Evolutionary conservation across 2,113 vertebrate species (phyloP).

Genomic region (Orthonyx spaldingii): DNA sequence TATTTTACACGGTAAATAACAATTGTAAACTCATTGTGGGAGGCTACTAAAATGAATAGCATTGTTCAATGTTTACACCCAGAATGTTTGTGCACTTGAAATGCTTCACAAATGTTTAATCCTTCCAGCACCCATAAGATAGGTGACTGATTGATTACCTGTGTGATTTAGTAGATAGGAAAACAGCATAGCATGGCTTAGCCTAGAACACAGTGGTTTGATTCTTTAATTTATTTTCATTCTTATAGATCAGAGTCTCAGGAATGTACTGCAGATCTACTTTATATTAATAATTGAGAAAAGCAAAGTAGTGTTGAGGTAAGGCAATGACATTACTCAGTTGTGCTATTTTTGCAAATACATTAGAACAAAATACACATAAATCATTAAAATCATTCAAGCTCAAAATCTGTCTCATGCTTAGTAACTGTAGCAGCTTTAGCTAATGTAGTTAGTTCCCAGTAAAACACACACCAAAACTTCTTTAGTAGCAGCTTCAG

Average conservation of each 20-base stretch:
- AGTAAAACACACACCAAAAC: neutral
- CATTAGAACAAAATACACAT: neutral
- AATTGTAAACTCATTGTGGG: neutral
- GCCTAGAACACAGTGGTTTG: neutral
- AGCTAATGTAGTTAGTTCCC: neutral
- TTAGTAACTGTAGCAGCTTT: neutral
- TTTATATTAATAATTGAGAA: conserved; percentile 11
- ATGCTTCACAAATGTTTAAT: neutral
- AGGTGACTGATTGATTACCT: neutral
- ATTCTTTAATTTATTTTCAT: conserved; percentile 10
- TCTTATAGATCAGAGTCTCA: conserved; percentile 25
- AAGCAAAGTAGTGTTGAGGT: conserved; percentile 1
- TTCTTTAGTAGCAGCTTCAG: neutral
- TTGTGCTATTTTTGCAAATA: neutral
- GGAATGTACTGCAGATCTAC: neutral
- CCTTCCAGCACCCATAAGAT: neutral
- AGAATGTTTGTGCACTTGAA: neutral
- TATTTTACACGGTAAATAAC: neutral
- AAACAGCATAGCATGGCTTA: neutral
- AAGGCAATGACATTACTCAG: neutral
- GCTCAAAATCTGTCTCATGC: neutral
- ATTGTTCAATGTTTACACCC: neutral
- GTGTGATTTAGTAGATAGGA: neutral
- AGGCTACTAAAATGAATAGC: neutral
- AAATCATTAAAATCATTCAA: neutral